Evolutionary conservation across 2,888 invertebrate species (phyloP).

Genomic region (Heteromurus nitidus): DNA sequence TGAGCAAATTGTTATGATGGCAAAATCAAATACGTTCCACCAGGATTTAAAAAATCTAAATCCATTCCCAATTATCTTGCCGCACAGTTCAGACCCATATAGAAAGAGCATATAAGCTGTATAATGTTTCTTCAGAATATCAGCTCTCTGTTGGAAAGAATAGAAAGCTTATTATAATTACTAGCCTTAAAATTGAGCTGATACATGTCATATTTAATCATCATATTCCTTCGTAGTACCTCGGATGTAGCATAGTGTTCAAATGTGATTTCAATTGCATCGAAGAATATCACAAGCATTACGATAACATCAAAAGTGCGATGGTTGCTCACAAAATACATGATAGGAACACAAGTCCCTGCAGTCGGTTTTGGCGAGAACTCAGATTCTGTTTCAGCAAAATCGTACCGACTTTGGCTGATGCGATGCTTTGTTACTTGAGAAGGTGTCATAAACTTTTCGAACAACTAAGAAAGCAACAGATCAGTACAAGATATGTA

Average conservation of each 20-base stretch:
- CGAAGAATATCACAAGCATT: constrained; percentile 36
- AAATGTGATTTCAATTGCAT: constrained; percentile 48
- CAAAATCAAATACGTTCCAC: constrained; percentile 49
- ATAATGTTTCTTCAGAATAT: constrained; percentile 49
- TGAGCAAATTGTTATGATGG: constrained; percentile 2
- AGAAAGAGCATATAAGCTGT: constrained; percentile 54
- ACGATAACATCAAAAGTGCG: constrained; percentile 36
- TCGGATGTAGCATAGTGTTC: constrained; percentile 46
- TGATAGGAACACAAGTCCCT: constrained; percentile 53
- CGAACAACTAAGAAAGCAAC: constrained; percentile 25
- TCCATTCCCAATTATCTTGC: constrained; percentile 51
- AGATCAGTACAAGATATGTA: no score
- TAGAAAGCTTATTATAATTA: background rate
- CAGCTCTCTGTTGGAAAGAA: constrained; percentile 39
- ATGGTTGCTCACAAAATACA: constrained; percentile 51
- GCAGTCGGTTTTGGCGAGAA: constrained; percentile 13
- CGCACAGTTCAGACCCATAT: constrained; percentile 20
- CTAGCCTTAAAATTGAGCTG: background rate
- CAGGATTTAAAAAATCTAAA: constrained; percentile 34
- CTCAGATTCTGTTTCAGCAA: background rate
- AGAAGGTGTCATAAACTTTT: constrained; percentile 27
- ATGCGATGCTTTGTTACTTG: background rate
- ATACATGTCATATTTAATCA: background rate
- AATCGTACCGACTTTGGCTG: background rate
- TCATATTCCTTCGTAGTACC: constrained; percentile 1